Evolutionary conservation across 2,888 invertebrate genomes (phyloP).

Genomic region (Taphrorychus bicolor): DNA sequence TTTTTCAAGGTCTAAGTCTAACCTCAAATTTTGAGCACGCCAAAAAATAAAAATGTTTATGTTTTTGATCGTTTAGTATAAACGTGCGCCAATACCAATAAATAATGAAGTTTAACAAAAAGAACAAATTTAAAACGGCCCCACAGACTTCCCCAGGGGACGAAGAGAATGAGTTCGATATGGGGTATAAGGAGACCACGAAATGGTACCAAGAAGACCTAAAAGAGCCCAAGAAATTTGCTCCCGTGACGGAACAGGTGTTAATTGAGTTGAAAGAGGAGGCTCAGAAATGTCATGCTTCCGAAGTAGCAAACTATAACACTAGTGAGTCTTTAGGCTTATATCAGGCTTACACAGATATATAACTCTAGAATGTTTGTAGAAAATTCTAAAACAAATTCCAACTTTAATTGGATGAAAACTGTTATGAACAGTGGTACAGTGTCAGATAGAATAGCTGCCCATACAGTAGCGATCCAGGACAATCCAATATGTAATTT

Average conservation of each 20-base stretch:
- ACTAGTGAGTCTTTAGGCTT: constrained; percentile 61
- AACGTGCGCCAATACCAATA: too few relatives aligned
- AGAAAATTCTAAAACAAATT: constrained; percentile 66
- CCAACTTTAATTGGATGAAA: constrained; percentile 78
- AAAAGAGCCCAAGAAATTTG: constrained; percentile 60
- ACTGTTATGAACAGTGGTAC: constrained; percentile 84
- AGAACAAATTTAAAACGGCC: constrained; percentile 9
- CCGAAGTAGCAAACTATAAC: constrained; percentile 69
- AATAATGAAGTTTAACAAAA: constrained; percentile 25
- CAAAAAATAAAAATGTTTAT: background rate
- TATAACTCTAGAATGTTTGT: background rate
- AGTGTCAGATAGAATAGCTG: constrained; percentile 84
- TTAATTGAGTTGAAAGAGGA: constrained; percentile 69
- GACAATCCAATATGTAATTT: constrained; percentile 84
- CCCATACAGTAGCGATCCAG: constrained; percentile 80
- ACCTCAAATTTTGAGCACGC: too few relatives aligned
- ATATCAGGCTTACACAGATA: background rate
- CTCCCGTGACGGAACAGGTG: constrained; percentile 62
- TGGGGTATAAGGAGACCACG: constrained; percentile 61
- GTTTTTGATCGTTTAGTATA: too few relatives aligned
- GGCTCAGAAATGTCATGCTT: constrained; percentile 70
- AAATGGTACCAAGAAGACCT: constrained; percentile 72
- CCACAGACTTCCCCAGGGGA: background rate
- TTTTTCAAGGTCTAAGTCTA: too few relatives aligned
- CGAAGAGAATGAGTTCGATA: constrained; percentile 49